Base-by-base conservation (phyloP, 2,888 invertebrate genomes). In the Dione vanillae region DNA sequence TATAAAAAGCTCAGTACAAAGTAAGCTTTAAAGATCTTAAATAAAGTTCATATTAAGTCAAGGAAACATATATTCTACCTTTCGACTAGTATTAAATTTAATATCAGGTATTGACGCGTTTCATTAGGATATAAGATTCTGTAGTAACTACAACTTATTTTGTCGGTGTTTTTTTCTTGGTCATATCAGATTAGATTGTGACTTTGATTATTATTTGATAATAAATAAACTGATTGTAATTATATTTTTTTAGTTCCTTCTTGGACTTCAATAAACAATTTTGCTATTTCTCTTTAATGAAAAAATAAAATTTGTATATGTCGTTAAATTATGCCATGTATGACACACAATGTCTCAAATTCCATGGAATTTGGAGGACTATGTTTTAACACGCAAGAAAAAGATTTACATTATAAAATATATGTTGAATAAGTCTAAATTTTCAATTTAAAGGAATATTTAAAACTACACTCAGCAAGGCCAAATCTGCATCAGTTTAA, bases 1-100 rank as follows among this genome's bases (percentile, higher is more conserved):
- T 79, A 78, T 76, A 78, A 76, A 79, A 43, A 61, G 27, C 11
- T 37, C 35, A 41, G 2, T n/a, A 49, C 40, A 71, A 45, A 40
- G 40, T 51, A 14, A 67, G 2, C 64, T 64, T 19, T 64, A 51
- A 16, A 14, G 1, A 0, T 20, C 37, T 51, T 14, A 1, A 27
- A 61, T 61, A 61, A 61, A 61, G 61, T 14, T 61, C 10, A 61
- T 27, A 45, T 61, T 61, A n/a, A 11, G n/a, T 43, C 43, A 19
- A 43, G n/a, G 11, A n/a, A 27, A 27, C 14, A 9, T 41, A 12
- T 2, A 27, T 45, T n/a, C 16, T 27, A 43, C 20, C 43, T 41
- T 27, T 43, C 27, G n/a, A 45, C 27, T 45, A n/a, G 27, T 61
- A 27, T 61, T n/a, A 45, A 45, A 61, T 61, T 27, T 43, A 27